Conservation (phyloP, 2,888 invertebrate species). For the Hedychridium roseum region DNA sequence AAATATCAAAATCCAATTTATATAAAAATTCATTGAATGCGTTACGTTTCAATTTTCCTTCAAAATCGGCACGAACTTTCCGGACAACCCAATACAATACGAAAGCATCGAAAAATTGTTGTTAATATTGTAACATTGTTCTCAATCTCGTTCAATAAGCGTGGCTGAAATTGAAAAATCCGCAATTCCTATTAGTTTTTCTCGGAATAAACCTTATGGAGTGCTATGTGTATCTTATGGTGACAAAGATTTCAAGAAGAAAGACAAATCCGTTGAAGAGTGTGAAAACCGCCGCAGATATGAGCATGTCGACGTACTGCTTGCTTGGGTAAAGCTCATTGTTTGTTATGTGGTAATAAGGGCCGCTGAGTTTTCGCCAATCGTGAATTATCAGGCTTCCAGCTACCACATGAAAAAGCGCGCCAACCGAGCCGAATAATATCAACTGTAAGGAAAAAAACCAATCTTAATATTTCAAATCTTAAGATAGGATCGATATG, state of each 20-base stretch:
- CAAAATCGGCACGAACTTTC: no score
- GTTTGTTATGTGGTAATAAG: conserved; percentile 56
- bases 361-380: conserved; percentile 58
- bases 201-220: no score
- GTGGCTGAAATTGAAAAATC: no score
- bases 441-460: conserved; percentile 63
- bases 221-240: conserved; percentile 67
- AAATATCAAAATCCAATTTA: no score
- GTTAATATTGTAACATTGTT: no score
- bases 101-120: no score
- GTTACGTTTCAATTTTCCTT: no score
- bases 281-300: conserved; percentile 72
- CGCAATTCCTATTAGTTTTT: no score
- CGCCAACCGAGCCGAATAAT: conserved; percentile 71
- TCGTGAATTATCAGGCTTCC: conserved; percentile 71
- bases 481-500: no score
- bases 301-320: conserved; percentile 73
- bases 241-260: conserved; percentile 70
- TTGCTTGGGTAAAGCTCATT: conserved; percentile 70
- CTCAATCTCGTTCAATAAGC: no score
- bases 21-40: no score
- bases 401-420: conserved; percentile 72
- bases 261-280: conserved; percentile 71
- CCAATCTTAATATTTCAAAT: neutral
- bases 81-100: no score